phyloP scores from a whole-genome alignment of 1,140 invertebrate species.

The Brachionus rubens region DNA sequence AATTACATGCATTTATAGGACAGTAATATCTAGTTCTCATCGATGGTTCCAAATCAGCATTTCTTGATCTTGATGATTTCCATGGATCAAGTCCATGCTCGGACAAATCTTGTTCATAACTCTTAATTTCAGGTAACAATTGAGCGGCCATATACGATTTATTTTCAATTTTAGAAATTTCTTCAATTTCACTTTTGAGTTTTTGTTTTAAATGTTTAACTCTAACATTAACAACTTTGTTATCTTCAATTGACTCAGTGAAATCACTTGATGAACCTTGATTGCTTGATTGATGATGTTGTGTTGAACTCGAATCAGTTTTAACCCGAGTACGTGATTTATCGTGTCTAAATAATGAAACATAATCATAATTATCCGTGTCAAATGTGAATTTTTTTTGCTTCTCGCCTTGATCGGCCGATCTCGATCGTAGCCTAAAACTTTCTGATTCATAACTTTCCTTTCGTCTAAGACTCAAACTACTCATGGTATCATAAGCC shows the following conservation, averaged over 20 bases:
- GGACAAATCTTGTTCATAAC: slow-evolving; percentile 78
- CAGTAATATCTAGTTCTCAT: slow-evolving; percentile 88
- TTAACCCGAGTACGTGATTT: too few relatives aligned
- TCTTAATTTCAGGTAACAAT: slow-evolving; percentile 53
- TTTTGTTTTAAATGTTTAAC: neutral
- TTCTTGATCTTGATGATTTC: slow-evolving; percentile 91
- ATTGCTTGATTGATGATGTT: too few relatives aligned
- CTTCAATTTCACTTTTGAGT: slow-evolving; percentile 62
- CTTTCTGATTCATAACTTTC: slow-evolving; percentile 80
- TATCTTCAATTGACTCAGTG: too few relatives aligned
- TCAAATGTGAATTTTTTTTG: too few relatives aligned
- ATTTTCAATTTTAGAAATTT: slow-evolving; percentile 63
- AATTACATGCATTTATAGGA: slow-evolving; percentile 79
- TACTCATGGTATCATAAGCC: slow-evolving; percentile 65
- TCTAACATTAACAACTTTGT: slow-evolving; percentile 64
- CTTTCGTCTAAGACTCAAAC: too few relatives aligned
- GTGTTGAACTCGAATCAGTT: too few relatives aligned
- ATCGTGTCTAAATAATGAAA: too few relatives aligned
- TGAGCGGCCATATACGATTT: slow-evolving; percentile 56
- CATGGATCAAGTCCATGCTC: slow-evolving; percentile 79
- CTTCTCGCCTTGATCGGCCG: too few relatives aligned
- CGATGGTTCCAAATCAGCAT: slow-evolving; percentile 81
- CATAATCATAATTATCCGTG: too few relatives aligned
- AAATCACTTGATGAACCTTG: too few relatives aligned
- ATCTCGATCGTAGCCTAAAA: slow-evolving; percentile 38